Evolutionary conservation across 1,140 invertebrate genomes (phyloP), one percentile per base, ranked within the genome.

Genomic region (Spodoptera litura): DNA sequence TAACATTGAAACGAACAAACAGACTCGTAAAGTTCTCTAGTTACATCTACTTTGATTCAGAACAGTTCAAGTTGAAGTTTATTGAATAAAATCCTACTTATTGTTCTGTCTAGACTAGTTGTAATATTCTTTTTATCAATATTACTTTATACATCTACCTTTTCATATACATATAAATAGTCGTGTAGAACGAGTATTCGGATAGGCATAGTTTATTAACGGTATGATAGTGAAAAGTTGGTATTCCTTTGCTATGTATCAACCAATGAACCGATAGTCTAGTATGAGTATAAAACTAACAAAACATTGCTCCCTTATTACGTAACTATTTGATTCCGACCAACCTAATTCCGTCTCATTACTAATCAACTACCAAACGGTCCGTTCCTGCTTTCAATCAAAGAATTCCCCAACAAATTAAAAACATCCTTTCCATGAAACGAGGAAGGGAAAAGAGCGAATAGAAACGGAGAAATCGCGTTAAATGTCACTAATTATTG

Each of bases 401-500:
- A 31, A 71, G 27, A 71, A 55, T 35, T 71, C n/a, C 52, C 13
- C 25, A 11, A 56, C 52, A 55, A 35, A 56, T 71, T 66, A 71
- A 71, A 71, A 58, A 55, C 52, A 72, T 72, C 35, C 15, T 75
- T 75, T 31, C 58, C 38, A 15, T 62, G 51, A 62, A 56, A 77
- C 8, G 56, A 73, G 38, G 52, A 20, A 49, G 53, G 51, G 53
- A 51, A 49, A 73, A 66, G 58, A 68, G 38, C 38, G 38, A 8
- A 66, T 49, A 66, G 51, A 61, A 78, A n/a, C 27, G 31, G 52
- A 52, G 31, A 20, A 11, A 38, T 59, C 31, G 25, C 35, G 38
- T 53, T 71, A 71, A 78, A 71, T 66, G 68, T 71, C 76, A 44
- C 58, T 78, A 78, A 78, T 78, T 61, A 78, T 64, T 15, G 35